Base-by-base conservation (phyloP, 2,797 vertebrate species). In the Brachyalestes nurse region DNA sequence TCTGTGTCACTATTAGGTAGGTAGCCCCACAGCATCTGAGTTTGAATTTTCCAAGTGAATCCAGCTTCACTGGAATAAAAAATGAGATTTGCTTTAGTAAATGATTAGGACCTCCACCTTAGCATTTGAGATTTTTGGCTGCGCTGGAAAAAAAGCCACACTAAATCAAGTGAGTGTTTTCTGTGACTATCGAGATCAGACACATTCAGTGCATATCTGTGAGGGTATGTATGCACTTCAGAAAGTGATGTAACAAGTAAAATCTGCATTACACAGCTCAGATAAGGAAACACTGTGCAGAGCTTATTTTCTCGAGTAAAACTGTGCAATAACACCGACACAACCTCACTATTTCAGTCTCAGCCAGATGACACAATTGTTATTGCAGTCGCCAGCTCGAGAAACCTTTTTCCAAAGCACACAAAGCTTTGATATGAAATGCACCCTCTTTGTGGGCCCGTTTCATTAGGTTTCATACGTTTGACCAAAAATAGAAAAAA, bases 401-500 rank as follows among this genome's bases (percentile, higher is more conserved):
- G 75, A 77, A 60, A 8, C 42, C 14, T 67, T 47, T 76, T 57
- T 80, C 65, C 67, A 85, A 87, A 82, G 73, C 72, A 62, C 78
- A 79, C 69, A 79, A 40, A 66, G 61, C 61, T 67, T 51, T 66
- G 77, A 85, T 84, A 81, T 10, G 57, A 84, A 69, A 80, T 21
- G 45, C 55, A 69, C 21, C 69, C n/a, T 21, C 45, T 58, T 69
- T 60, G 17, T 19, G 34, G 69, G 72, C 53, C 55, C 49, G 45
- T 55, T 73, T 73, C 71, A 67, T 69, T 40, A 51, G 45, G 19
- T 79, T 60, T 69, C 40, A 40, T 62, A 69, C 42, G 49, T 75
- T 40, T 69, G 73, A 82, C 51, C 73, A 78, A 83, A 87, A 85
- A 84, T 75, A 78, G 67, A 82, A 72, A 14, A 57, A 71, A 25